Percentiles rank a stretch among this genome's conserved stretches.
Evolutionary conservation across 2,113 vertebrate genomes (phyloP).

Genomic region (Chaetura pelagica): DNA sequence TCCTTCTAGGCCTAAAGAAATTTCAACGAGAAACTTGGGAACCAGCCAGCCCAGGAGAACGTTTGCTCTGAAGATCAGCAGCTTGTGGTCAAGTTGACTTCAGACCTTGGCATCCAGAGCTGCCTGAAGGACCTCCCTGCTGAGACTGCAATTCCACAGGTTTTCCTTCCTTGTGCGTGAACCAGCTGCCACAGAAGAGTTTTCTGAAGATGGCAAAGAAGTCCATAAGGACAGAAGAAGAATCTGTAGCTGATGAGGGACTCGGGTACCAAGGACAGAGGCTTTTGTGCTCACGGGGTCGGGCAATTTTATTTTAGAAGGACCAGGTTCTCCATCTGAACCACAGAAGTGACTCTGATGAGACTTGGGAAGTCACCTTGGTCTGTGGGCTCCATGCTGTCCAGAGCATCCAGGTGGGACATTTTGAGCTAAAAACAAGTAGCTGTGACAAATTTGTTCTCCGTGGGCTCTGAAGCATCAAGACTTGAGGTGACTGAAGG

Average conservation of each 20-base stretch:
- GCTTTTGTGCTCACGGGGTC: not conserved
- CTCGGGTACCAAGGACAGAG: not conserved
- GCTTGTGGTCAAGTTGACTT: not conserved
- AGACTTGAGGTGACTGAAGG: rapidly evolving
- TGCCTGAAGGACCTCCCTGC: rapidly evolving
- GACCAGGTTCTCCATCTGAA: not conserved
- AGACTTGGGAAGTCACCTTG: not conserved
- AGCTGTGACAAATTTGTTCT: not conserved
- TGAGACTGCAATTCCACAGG: rapidly evolving
- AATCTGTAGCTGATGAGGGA: not conserved
- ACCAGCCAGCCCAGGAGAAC: rapidly evolving
- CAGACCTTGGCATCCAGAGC: not conserved
- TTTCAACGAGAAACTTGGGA: not conserved
- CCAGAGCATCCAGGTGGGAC: not conserved
- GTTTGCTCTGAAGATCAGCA: rapidly evolving
- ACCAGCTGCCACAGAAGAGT: not conserved
- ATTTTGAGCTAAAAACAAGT: not conserved
- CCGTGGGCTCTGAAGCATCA: not conserved
- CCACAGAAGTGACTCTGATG: rapidly evolving
- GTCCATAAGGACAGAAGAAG: not conserved
- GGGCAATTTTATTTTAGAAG: rapidly evolving
- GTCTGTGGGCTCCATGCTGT: not conserved
- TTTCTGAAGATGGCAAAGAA: not conserved
- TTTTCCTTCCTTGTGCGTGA: slow-evolving; percentile 4
- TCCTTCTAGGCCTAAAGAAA: not conserved